These are phyloP conservation scores for Porites australiensis DNA, from an alignment of 64 coral and sea anemone genomes.

Conservation along the genomic window DNA sequence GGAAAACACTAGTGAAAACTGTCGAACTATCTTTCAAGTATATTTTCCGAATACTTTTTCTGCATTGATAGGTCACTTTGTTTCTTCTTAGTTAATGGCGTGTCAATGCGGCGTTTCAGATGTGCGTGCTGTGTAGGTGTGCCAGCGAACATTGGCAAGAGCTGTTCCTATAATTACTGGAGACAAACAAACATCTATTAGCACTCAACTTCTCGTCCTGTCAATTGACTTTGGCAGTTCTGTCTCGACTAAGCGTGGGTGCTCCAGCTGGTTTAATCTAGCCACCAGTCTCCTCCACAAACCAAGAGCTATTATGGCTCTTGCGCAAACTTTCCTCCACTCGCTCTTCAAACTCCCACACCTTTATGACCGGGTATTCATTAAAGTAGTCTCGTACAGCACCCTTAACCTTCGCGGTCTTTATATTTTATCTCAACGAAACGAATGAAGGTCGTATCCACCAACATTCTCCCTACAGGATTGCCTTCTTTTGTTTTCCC, in stretches of 20 bases:
- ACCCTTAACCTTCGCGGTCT: background rate
- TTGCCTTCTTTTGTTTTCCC: background rate
- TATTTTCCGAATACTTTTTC: background rate
- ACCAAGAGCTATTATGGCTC: too few species aligned
- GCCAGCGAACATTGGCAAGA: too few species aligned
- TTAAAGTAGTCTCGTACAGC: constrained; percentile 11
- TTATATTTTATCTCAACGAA: background rate
- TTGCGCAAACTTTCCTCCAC: too few species aligned
- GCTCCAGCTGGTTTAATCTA: too few species aligned
- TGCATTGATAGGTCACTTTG: background rate
- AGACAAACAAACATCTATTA: too few species aligned
- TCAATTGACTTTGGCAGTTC: too few species aligned
- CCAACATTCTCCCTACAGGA: background rate
- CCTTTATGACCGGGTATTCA: constrained; percentile 12
- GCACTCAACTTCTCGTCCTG: too few species aligned
- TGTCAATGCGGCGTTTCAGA: background rate
- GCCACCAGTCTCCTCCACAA: too few species aligned
- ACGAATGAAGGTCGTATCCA: background rate
- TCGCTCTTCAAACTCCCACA: too few species aligned
- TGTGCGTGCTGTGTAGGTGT: too few species aligned
- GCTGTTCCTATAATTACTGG: too few species aligned
- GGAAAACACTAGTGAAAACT: constrained; percentile 1
- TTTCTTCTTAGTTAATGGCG: background rate
- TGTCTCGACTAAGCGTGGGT: too few species aligned
- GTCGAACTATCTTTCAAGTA: background rate